Evolutionary conservation across 2,113 vertebrate species (phyloP).

Genomic region (Daphoenositta chrysoptera): DNA sequence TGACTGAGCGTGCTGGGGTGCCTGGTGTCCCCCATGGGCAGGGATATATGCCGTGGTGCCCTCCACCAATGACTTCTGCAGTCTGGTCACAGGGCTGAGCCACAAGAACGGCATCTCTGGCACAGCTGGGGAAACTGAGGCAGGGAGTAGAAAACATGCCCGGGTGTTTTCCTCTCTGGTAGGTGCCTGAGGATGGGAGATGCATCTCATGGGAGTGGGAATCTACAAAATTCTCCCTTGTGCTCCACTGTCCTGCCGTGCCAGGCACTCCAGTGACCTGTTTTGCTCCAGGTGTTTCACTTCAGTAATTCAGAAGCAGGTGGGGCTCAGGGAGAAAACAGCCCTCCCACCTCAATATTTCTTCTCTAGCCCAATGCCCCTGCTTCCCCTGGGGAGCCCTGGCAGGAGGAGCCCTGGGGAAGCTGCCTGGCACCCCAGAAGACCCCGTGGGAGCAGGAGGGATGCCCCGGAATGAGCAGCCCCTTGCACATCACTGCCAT

Average conservation of each 20-base stretch:
- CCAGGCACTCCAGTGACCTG: neutral
- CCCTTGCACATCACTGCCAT: rapidly evolving
- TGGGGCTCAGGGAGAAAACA: neutral
- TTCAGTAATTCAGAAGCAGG: neutral
- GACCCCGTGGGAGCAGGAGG: rapidly evolving
- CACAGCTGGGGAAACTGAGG: neutral
- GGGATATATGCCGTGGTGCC: neutral
- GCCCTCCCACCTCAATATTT: neutral
- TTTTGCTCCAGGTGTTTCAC: neutral
- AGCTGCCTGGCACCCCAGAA: neutral
- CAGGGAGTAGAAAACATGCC: neutral
- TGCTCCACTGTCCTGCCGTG: neutral
- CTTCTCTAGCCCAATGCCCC: rapidly evolving
- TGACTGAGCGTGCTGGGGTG: neutral
- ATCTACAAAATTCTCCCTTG: rapidly evolving
- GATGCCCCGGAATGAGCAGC: rapidly evolving
- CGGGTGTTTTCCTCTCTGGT: neutral
- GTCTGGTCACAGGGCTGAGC: neutral
- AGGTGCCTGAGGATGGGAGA: neutral
- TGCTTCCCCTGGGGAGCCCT: rapidly evolving
- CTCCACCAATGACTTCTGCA: neutral
- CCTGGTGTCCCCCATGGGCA: rapidly evolving
- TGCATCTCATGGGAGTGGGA: neutral
- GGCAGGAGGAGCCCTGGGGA: neutral
- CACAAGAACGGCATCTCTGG: neutral